Evolutionary conservation across 1,140 invertebrate genomes (phyloP).

Genomic region (Probaryconus sp.): DNA sequence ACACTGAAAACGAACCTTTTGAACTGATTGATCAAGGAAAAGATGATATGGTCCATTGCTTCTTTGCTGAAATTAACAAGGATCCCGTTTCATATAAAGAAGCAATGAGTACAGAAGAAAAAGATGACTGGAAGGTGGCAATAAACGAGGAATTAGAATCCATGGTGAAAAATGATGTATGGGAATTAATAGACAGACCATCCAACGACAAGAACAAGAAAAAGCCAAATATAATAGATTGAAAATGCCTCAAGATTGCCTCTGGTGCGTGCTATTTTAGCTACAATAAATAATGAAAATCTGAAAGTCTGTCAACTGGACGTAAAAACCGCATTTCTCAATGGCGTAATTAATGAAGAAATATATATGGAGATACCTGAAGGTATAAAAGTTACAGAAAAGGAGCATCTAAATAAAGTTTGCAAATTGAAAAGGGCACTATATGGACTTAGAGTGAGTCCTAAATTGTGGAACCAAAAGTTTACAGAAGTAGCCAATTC

Average conservation of each 20-base stretch:
- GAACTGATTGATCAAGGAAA: background rate
- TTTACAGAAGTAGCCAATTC: background rate
- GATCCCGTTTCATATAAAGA: constrained; percentile 6
- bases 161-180: constrained; percentile 5
- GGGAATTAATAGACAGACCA: background rate
- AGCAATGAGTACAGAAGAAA: constrained; percentile 12
- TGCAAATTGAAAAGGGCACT: background rate
- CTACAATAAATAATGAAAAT: too few relatives aligned
- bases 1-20: background rate
- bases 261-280: too few relatives aligned
- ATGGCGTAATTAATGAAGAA: too few relatives aligned
- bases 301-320: too few relatives aligned
- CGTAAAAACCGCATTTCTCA: too few relatives aligned
- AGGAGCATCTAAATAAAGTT: too few relatives aligned
- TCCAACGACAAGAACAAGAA: too few relatives aligned
- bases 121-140: background rate
- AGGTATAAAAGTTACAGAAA: too few relatives aligned
- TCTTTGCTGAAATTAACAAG: background rate
- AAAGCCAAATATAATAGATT: too few relatives aligned
- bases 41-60: constrained; percentile 1
- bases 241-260: too few relatives aligned
- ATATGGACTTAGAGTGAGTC: background rate
- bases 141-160: constrained; percentile 10
- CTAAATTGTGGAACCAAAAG: background rate
- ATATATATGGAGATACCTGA: too few relatives aligned